These are phyloP conservation scores for Gavia stellata DNA, from an alignment of 2,113 vertebrate species.

Conservation along the genomic window DNA sequence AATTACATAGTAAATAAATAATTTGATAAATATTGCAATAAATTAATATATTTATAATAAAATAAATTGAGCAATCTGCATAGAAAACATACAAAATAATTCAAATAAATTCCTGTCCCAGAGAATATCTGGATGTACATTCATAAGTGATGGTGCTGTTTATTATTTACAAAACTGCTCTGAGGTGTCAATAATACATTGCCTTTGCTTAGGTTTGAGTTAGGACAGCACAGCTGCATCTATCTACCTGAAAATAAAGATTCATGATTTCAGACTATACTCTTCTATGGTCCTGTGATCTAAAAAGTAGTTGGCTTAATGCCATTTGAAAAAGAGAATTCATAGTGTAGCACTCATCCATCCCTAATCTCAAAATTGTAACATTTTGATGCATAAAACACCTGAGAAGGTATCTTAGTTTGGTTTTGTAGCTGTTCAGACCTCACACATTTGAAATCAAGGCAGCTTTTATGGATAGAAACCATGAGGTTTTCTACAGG, in stretches of 20 bases:
- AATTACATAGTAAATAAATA: neutral
- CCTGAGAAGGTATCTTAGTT: neutral
- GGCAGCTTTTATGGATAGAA: neutral
- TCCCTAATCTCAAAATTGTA: neutral
- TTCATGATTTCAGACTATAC: neutral
- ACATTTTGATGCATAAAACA: neutral
- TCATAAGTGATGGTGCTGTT: neutral
- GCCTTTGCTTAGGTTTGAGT: neutral
- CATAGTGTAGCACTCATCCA: neutral
- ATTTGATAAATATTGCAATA: neutral
- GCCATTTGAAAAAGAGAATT: neutral
- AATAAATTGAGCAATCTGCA: neutral
- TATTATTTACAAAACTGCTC: neutral
- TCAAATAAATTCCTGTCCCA: neutral
- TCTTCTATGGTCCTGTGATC: neutral
- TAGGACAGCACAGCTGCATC: neutral
- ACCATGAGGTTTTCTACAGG: neutral
- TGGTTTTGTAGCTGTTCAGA: neutral
- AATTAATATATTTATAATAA: neutral
- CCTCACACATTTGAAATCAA: neutral
- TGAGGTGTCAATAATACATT: neutral
- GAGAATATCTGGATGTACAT: neutral
- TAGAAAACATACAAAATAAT: neutral
- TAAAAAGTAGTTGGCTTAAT: neutral
- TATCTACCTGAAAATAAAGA: neutral